A percentile compares a stretch with the other conserved stretches of the same genome.
Evolutionary conservation across 2,888 invertebrate genomes (phyloP).

Genomic region (Glaucopsyche alexis): DNA sequence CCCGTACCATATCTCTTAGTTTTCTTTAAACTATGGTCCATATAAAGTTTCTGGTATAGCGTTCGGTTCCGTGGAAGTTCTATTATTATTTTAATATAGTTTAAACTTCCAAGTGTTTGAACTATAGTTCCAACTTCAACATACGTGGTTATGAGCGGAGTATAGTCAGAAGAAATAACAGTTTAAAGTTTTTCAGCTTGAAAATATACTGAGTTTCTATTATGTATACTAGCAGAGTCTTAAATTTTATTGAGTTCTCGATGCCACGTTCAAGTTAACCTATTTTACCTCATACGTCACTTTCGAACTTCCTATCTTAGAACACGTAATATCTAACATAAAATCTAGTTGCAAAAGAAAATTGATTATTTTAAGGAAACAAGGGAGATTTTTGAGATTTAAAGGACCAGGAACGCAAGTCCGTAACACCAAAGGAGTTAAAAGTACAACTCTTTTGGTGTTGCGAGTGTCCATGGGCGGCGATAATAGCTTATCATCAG

Average conservation of each 20-base stretch:
- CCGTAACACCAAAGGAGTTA: too few species aligned
- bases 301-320: not conserved
- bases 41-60: not conserved
- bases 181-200: conserved; percentile 5
- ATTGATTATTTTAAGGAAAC: too few species aligned
- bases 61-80: conserved; percentile 1
- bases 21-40: conserved; percentile 5
- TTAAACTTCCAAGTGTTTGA: conserved; percentile 17
- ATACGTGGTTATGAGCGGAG: conserved; percentile 10
- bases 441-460: too few species aligned
- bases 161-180: conserved; percentile 15
- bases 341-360: not conserved
- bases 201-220: not conserved
- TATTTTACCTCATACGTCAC: not conserved
- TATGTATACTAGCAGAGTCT: not conserved
- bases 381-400: too few species aligned
- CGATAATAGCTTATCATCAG: too few species aligned
- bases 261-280: not conserved
- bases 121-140: conserved; percentile 5
- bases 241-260: not conserved
- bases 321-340: not conserved
- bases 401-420: too few species aligned
- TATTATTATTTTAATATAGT: conserved; percentile 11
- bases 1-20: not conserved
- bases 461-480: too few species aligned